phyloP scores from a whole-genome alignment of 1,140 invertebrate genomes.

The Tetragonula clypearis region DNA sequence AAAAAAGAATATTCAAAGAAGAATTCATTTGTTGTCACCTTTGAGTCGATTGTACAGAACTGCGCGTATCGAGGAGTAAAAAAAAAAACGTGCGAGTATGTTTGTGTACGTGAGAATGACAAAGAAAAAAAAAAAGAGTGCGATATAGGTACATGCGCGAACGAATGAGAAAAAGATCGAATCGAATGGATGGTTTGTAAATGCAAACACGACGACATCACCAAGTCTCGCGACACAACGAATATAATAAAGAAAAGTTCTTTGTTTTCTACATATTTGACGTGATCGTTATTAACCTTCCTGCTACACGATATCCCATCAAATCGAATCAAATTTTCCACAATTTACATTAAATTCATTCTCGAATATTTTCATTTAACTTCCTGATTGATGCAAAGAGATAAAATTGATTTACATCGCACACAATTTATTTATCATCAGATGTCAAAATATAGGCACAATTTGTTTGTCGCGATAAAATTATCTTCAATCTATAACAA shows the following conservation, averaged over 20 bases:
- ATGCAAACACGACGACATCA: slow-evolving; percentile 53
- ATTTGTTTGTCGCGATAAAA: background rate
- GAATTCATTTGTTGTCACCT: slow-evolving; percentile 24
- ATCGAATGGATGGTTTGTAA: slow-evolving; percentile 46
- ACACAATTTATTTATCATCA: background rate
- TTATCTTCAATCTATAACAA: background rate
- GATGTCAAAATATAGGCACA: background rate
- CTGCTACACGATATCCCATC: background rate
- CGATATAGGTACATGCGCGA: background rate
- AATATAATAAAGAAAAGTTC: slow-evolving; percentile 73
- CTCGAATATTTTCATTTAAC: background rate
- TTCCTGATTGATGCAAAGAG: background rate
- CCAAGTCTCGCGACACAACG: slow-evolving; percentile 69
- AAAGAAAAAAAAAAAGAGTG: background rate
- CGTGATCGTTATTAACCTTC: slow-evolving; percentile 10
- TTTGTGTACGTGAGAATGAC: background rate
- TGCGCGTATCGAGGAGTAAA: background rate
- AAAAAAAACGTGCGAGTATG: background rate
- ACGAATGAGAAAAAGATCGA: background rate
- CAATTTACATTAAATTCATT: background rate
- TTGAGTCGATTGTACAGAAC: slow-evolving; percentile 52
- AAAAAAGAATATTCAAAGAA: background rate
- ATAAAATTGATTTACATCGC: background rate
- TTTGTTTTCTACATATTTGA: slow-evolving; percentile 63
- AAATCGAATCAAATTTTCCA: background rate